These are phyloP conservation scores for Palythoa grandiflora DNA, from an alignment of 92 coral and sea anemone genomes.

Conservation along the genomic window DNA sequence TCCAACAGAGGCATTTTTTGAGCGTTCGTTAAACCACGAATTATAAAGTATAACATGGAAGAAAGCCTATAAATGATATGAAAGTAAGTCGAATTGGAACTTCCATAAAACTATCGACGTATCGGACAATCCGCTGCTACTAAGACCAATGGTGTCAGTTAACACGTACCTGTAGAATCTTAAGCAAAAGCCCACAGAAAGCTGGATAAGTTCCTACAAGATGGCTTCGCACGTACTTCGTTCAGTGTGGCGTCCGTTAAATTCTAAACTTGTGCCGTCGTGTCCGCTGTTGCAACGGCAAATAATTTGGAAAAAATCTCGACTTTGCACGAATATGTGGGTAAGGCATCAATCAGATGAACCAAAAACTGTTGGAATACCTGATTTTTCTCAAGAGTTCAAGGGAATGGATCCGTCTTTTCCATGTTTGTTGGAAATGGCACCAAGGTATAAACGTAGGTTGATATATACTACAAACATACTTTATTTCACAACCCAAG, in stretches of 20 bases:
- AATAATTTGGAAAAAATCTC: not conserved
- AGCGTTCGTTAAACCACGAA: not conserved
- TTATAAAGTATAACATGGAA: too few relatives aligned
- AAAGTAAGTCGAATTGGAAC: too few relatives aligned
- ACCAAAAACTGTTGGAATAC: conserved; percentile 68
- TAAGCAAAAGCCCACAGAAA: not conserved
- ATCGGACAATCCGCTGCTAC: too few relatives aligned
- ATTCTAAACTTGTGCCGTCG: not conserved
- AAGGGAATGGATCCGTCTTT: conserved; percentile 84
- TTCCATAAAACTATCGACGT: too few relatives aligned
- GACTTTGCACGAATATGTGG: not conserved
- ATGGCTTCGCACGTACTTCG: conserved; percentile 22
- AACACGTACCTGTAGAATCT: not conserved
- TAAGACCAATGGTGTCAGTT: too few relatives aligned
- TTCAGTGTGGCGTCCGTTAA: not conserved
- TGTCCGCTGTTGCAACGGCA: not conserved
- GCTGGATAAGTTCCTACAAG: not conserved
- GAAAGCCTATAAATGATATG: too few relatives aligned
- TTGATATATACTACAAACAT: too few relatives aligned
- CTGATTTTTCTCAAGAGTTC: conserved; percentile 84
- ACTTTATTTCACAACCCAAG: too few relatives aligned
- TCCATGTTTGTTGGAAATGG: conserved; percentile 78
- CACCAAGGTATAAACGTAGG: conserved; percentile 63
- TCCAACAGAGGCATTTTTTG: not conserved
- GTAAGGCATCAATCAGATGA: conserved; percentile 33